Evolutionary conservation across 2,888 invertebrate species (phyloP), one percentile per base, ranked within the genome.

Genomic region (Cerceris ruficornis): DNA sequence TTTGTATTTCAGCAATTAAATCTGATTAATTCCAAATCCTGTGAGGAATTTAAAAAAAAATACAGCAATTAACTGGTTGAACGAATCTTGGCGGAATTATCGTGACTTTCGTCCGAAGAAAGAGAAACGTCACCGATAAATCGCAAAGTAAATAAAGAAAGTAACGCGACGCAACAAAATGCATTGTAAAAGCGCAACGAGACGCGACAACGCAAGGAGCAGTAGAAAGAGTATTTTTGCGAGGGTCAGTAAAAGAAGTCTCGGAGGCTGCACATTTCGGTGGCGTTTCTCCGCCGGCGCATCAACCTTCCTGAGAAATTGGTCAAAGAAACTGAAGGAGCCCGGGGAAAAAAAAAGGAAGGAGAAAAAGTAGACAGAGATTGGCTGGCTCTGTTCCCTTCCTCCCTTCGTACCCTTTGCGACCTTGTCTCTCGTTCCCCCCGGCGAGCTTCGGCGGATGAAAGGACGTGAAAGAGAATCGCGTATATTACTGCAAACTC

Each of bases 311-410:
- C 39, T 15, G 52, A 59, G 58, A 71, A 77, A 81, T 70, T 61
- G 59, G 15, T 57, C 14, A 41, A 61, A 73, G 59, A 59, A 75
- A 67, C 59, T 42, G 46, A 60, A 58, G 11, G 69, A 42, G 39
- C 17, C 58, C 54, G 66, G 52, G 52, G n/a, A n/a, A n/a, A 46
- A 55, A 64, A 69, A 75, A 65, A 8, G 9, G 50, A 42, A 17
- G 13, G 2, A 8, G 42, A 15, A 60, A 55, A 60, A 28, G 54
- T 50, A 59, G 73, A 62, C 67, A 64, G 74, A 83, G 69, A 83
- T 76, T 80, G 80, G 70, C 74, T 77, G 59, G 65, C 62, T 59
- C 43, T 39, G 39, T 14, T 58, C 42, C 14, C 55, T 69, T 69
- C 17, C 62, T 50, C 69, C 7, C 28, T 7, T 60, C 41, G 11